Evolutionary conservation across 92 coral and sea anemone genomes (phyloP), one percentile per base, ranked within the genome.

Genomic region (Muricea muricata): DNA sequence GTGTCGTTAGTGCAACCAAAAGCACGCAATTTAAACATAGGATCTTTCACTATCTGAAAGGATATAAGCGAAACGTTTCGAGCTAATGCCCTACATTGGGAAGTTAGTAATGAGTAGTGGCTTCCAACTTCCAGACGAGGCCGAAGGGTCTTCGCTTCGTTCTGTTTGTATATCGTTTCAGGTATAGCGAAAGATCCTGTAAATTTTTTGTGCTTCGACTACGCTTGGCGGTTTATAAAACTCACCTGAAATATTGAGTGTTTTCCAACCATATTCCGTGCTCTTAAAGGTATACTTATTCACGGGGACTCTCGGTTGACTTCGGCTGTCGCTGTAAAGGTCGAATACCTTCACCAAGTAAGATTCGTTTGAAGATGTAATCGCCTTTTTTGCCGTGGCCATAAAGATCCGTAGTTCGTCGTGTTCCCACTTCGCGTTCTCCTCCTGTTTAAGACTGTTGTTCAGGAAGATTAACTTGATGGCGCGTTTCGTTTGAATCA

Each of bases 321-420:
- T n/a, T n/a, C n/a, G n/a, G n/a, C 42, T 33, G 23, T 45, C 32
- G 47, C 83, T 78, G 83, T 78, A 35, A 21, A 78, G 37, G 10
- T 78, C 83, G n/a, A 31, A 78, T 9, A 78, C 24, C 28, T 57
- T 78, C 12, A 78, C 33, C 14, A 17, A 18, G 71, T 56, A 78
- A n/a, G 83, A 71, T 20, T 41, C 41, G 18, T 25, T 39, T 25
- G 83, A 78, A 4, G 68, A 20, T 7, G 71, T 7, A 1, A 78
- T 26, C 17, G 55, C 14, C n/a, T 26, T 46, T 23, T 24, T 55
- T 1, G 33, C 55, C 35, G 61, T 56, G 68, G 42, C 58, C 83
- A 78, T 56, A 34, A 56, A 78, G 0, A 78, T 5, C 7, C 83
- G 71, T 1, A 78, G 20, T 56, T 78, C 83, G 26, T 78, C 83